Evolutionary conservation across 2,797 vertebrate species (phyloP).

Genomic region (Helicolenus hilgendorfi): DNA sequence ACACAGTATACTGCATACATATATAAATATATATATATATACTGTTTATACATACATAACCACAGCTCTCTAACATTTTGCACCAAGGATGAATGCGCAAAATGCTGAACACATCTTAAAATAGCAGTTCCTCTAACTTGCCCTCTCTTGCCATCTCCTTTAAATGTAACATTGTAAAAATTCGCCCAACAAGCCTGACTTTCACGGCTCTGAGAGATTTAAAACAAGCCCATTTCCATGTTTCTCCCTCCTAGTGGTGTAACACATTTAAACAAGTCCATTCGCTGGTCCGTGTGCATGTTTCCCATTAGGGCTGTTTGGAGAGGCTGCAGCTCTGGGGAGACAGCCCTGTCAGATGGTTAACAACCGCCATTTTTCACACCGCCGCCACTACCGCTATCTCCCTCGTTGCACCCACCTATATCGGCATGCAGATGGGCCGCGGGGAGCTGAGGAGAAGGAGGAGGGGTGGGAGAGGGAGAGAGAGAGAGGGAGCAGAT

Average conservation of each 20-base stretch:
- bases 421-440: slow-evolving; percentile 82
- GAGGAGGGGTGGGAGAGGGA: neutral
- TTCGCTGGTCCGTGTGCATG: slow-evolving; percentile 71
- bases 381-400: slow-evolving; percentile 76
- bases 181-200: slow-evolving; percentile 5
- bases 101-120: neutral
- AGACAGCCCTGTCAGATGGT: slow-evolving; percentile 86
- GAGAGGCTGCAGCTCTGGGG: slow-evolving; percentile 81
- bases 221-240: slow-evolving; percentile 65
- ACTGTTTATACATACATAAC: neutral
- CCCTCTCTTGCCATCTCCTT: neutral
- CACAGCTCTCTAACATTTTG: neutral
- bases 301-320: slow-evolving; percentile 86
- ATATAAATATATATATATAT: no score
- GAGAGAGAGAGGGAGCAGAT: neutral
- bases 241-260: slow-evolving; percentile 45
- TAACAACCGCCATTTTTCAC: slow-evolving; percentile 88
- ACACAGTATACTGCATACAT: no score
- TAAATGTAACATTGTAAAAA: slow-evolving; percentile 1
- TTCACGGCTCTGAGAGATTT: slow-evolving; percentile 47
- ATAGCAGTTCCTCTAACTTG: neutral
- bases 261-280: slow-evolving; percentile 81
- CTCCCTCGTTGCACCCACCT: slow-evolving; percentile 75
- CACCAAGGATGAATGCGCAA: neutral
- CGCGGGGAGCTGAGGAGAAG: slow-evolving; percentile 24